These are phyloP conservation scores for Drosophila subpulchrella DNA, from an alignment of 1,140 invertebrate genomes.

Conservation along the genomic window DNA sequence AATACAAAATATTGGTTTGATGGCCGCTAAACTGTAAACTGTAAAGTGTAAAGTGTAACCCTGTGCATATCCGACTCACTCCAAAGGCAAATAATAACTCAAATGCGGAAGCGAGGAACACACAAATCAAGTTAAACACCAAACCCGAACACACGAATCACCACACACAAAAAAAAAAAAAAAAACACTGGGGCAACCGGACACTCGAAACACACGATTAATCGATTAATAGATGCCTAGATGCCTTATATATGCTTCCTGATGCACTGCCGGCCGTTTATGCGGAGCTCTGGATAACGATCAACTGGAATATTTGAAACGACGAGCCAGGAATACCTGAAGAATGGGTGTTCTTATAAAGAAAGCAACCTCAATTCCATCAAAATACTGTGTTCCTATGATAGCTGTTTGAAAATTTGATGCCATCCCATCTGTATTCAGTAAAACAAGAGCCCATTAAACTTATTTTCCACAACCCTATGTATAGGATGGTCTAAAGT, in stretches of 20 bases:
- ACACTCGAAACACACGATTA: constrained; percentile 44
- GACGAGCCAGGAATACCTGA: background rate
- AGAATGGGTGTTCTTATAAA: background rate
- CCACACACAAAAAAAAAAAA: constrained; percentile 24
- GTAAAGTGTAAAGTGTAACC: constrained; percentile 46
- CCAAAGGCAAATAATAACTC: constrained; percentile 12
- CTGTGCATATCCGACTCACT: constrained; percentile 32
- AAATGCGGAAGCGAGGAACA: constrained; percentile 37
- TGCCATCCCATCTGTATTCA: background rate
- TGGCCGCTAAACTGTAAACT: constrained; percentile 26
- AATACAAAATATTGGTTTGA: constrained; percentile 12
- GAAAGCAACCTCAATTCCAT: background rate
- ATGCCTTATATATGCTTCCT: background rate
- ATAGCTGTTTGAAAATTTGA: background rate
- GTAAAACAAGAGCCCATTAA: too few relatives aligned
- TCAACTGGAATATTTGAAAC: background rate
- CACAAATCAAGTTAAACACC: constrained; percentile 6
- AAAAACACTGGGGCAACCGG: constrained; percentile 36
- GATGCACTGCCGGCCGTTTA: constrained; percentile 11
- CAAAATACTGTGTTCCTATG: background rate
- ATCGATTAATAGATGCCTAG: constrained; percentile 30
- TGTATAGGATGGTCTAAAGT: background rate
- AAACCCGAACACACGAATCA: constrained; percentile 30
- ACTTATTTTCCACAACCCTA: background rate
- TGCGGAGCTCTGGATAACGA: constrained; percentile 10